phyloP scores from a whole-genome alignment of 1,140 invertebrate species.

The Triops cancriformis region DNA sequence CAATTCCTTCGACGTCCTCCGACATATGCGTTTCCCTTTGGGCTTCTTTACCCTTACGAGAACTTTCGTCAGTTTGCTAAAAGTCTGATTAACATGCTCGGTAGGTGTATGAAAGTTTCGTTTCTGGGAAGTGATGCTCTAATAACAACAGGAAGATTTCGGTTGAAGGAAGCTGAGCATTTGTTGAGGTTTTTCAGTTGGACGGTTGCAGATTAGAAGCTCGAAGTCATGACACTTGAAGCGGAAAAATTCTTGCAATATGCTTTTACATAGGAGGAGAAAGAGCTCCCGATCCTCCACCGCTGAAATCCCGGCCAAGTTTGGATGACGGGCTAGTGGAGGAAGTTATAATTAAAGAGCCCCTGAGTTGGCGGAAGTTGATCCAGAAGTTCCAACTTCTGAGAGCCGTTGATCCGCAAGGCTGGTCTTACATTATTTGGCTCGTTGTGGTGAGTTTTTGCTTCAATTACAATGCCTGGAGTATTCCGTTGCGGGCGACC shows the following conservation, averaged over 20 bases:
- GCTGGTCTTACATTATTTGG: slow-evolving; percentile 68
- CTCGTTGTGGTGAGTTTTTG: slow-evolving; percentile 65
- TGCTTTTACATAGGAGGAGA: background rate
- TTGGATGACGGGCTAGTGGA: background rate
- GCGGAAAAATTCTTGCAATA: background rate
- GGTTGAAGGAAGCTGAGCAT: background rate
- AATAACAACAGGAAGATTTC: no score
- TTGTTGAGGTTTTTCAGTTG: background rate
- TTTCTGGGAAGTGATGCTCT: no score
- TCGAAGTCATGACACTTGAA: background rate
- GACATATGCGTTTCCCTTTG: no score
- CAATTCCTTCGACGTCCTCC: slow-evolving; percentile 20
- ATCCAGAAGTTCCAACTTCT: background rate
- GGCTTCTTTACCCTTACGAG: background rate
- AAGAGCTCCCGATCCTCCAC: background rate
- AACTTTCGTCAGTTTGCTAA: no score
- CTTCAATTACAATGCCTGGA: slow-evolving; percentile 81
- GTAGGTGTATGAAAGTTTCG: no score
- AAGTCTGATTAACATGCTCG: no score
- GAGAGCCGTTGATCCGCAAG: slow-evolving; percentile 36
- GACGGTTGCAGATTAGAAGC: no score
- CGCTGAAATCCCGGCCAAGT: background rate
- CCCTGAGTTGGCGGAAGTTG: background rate
- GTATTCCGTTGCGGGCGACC: slow-evolving; percentile 68
- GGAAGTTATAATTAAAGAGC: background rate